These are phyloP conservation scores for Meleagris gallopavo DNA, from an alignment of 2,113 vertebrate species.

Conservation along the genomic window DNA sequence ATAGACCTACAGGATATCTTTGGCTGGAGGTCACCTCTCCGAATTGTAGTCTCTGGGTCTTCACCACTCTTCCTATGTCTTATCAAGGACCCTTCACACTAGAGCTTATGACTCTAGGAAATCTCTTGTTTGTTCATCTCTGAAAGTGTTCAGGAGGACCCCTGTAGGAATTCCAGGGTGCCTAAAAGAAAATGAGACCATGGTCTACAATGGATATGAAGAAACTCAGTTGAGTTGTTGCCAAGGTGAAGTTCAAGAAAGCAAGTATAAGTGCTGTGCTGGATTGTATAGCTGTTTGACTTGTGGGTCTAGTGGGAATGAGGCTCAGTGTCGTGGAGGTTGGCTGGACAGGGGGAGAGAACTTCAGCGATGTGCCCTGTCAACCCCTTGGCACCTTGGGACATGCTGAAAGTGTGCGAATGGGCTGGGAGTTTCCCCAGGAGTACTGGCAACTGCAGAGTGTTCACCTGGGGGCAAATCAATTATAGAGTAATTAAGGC, in stretches of 20 bases:
- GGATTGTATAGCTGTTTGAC: neutral
- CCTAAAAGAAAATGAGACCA: neutral
- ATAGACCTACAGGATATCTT: neutral
- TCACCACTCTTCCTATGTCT: neutral
- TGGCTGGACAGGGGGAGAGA: neutral
- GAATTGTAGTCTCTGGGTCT: neutral
- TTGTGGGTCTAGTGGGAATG: neutral
- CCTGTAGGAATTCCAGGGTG: neutral
- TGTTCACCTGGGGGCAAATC: neutral
- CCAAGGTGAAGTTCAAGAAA: neutral
- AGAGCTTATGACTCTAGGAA: neutral
- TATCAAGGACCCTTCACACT: neutral
- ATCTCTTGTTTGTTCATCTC: neutral
- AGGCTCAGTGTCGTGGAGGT: neutral
- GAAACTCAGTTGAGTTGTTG: neutral
- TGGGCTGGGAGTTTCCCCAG: rapidly evolving
- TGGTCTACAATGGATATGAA: neutral
- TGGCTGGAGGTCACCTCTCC: neutral
- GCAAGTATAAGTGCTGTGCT: rapidly evolving
- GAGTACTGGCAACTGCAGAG: rapidly evolving
- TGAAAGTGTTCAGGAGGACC: neutral
- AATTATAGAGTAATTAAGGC: too few species aligned
- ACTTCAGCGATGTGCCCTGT: neutral
- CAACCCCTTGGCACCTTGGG: neutral
- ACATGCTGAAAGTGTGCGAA: rapidly evolving